phyloP scores from a whole-genome alignment of 2,797 vertebrate species.

The Mus spretus region DNA sequence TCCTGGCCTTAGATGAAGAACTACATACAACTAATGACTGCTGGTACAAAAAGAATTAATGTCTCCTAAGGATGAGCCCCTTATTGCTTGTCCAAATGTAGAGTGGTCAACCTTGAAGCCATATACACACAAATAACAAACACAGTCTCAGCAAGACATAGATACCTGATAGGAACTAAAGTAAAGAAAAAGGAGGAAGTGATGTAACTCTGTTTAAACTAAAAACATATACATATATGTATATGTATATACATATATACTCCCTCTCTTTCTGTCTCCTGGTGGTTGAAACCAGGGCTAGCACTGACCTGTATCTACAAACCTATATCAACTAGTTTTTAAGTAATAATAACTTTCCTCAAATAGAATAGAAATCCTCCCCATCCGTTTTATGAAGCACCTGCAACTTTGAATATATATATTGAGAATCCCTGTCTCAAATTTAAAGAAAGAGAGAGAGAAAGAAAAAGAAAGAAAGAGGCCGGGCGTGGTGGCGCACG shows the following conservation, averaged over 20 bases:
- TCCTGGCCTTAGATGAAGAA: not conserved
- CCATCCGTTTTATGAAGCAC: not conserved
- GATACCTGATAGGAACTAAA: not conserved
- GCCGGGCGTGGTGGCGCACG: no score
- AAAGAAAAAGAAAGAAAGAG: no score
- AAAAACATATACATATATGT: no score
- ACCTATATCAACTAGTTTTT: not conserved
- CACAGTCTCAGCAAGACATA: not conserved
- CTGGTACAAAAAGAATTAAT: not conserved
- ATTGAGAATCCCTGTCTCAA: no score
- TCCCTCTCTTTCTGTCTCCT: not conserved
- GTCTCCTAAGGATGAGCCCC: not conserved
- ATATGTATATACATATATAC: no score
- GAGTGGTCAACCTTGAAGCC: no score
- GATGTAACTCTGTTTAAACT: not conserved
- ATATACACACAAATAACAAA: no score
- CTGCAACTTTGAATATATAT: no score
- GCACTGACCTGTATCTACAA: not conserved
- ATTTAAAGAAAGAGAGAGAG: no score
- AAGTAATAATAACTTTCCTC: not conserved
- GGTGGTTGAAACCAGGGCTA: not conserved
- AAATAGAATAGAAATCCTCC: not conserved
- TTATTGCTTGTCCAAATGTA: no score
- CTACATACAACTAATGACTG: not conserved
- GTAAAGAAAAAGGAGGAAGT: not conserved